Evolutionary conservation across 2,888 invertebrate genomes (phyloP), one percentile per base, ranked within the genome.

Genomic region (Dynastes hyllus): DNA sequence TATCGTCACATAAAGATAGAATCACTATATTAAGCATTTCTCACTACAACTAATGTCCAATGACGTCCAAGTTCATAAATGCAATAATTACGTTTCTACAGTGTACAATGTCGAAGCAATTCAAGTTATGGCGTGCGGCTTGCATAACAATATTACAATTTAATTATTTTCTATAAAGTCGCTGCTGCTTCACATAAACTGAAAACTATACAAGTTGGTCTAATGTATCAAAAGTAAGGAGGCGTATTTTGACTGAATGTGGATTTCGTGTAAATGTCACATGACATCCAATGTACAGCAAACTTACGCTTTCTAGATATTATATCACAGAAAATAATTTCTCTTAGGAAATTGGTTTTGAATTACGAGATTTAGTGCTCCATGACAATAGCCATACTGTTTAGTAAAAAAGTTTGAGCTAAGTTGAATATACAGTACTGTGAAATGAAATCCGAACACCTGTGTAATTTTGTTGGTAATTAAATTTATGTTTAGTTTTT

Each of bases 61-160:
- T 45, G 11, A 8, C 45, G 45, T 45, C 8, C 9, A 45, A 45
- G 45, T 45, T 45, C 45, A 45, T 45, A 11, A 45, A 45, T 45
- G 45, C 8, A 45, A 11, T 45, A 45, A 45, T 45, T 45, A 45
- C 45, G 40, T 40, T 5, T 40, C 8, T 40, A 9, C 22, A 16
- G n/a, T 55, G 9, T 58, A 58, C 55, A 58, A 58, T 58, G 6
- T 22, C 8, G 55, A 58, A 58, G 55, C 55, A 22, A 22, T 58
- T 58, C 55, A 58, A 58, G 27, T 58, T 22, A 58, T 16, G n/a
- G 6, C 55, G n/a, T 58, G 55, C 55, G 55, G 55, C 55, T 58
- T 58, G 22, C n/a, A 22, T 58, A 58, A 58, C 55, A 22, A 22
- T 16, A 5, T 22, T 58, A 6, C 55, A 22, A 58, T 58, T 58